Percentiles rank a stretch among this genome's conserved stretches.
Conservation (phyloP, 2,888 invertebrate genomes). For the Drosophila parthenogenetica region DNA sequence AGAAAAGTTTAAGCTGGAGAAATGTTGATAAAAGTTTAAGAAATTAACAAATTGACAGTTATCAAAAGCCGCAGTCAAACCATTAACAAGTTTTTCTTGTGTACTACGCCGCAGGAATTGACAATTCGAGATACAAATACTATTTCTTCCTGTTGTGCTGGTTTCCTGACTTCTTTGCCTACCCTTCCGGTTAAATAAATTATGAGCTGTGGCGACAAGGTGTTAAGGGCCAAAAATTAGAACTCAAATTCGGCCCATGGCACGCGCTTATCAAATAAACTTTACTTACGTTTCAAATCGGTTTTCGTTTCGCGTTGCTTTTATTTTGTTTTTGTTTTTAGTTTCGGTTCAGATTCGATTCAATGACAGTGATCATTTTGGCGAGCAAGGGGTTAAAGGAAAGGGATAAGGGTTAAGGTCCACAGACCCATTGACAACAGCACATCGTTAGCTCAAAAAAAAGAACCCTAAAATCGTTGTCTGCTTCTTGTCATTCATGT, state of each 20-base stretch:
- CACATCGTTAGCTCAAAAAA: constrained; percentile 52
- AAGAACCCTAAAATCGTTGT: constrained; percentile 9
- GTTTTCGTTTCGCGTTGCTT: not conserved
- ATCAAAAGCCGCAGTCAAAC: constrained; percentile 6
- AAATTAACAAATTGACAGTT: constrained; percentile 42
- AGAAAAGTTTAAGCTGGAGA: no score
- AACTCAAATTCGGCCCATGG: constrained; percentile 41
- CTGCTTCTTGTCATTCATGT: constrained; percentile 8
- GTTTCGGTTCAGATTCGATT: not conserved
- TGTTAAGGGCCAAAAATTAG: constrained; percentile 52
- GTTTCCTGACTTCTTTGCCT: not conserved
- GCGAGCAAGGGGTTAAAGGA: constrained; percentile 23
- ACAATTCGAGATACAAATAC: constrained; percentile 45
- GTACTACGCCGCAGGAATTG: constrained; percentile 48
- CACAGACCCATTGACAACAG: constrained; percentile 40
- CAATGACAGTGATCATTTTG: not conserved
- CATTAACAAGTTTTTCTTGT: constrained; percentile 38
- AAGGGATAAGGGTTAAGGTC: not conserved
- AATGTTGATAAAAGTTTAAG: constrained; percentile 10
- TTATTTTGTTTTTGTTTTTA: not conserved
- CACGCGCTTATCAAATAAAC: constrained; percentile 75
- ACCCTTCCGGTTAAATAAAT: constrained; percentile 54
- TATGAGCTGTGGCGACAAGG: constrained; percentile 59
- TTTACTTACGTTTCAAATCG: constrained; percentile 58
- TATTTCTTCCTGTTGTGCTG: constrained; percentile 5